Percentiles rank a stretch among this genome's conserved stretches.
Conservation (phyloP, 1,140 invertebrate species). For the Holotrichia oblita region DNA sequence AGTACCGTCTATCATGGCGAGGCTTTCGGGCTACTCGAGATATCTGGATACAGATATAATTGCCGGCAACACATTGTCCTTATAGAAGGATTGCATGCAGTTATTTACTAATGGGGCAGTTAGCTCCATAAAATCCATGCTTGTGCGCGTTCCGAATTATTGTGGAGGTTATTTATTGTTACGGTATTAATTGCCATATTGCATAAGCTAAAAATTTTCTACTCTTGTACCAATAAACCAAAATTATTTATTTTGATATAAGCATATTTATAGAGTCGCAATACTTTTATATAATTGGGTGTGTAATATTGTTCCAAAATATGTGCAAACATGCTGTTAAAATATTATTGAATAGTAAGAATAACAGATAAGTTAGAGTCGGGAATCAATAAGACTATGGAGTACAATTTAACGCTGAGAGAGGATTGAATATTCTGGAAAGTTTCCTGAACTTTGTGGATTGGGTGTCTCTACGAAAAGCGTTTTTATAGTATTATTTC, state of each 20-base stretch:
- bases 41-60: slow-evolving; percentile 52
- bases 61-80: slow-evolving; percentile 53
- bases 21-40: slow-evolving; percentile 46
- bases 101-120: slow-evolving; percentile 47
- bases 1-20: slow-evolving; percentile 49
- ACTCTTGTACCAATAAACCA: not conserved
- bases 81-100: slow-evolving; percentile 53
- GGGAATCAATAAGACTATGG: too few relatives aligned
- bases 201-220: slow-evolving; percentile 31
- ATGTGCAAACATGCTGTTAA: too few relatives aligned
- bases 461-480: too few relatives aligned
- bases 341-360: too few relatives aligned
- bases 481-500: too few relatives aligned
- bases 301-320: too few relatives aligned
- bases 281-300: not conserved
- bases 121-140: slow-evolving; percentile 39
- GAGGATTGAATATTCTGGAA: too few relatives aligned
- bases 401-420: too few relatives aligned
- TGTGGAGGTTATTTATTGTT: slow-evolving; percentile 35
- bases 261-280: not conserved
- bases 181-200: slow-evolving; percentile 40
- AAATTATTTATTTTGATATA: slow-evolving; percentile 24
- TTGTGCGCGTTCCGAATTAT: slow-evolving; percentile 36
- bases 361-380: too few relatives aligned
- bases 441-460: too few relatives aligned